Conservation (phyloP, 2,113 vertebrate species). For the Triplophysa rosa region DNA sequence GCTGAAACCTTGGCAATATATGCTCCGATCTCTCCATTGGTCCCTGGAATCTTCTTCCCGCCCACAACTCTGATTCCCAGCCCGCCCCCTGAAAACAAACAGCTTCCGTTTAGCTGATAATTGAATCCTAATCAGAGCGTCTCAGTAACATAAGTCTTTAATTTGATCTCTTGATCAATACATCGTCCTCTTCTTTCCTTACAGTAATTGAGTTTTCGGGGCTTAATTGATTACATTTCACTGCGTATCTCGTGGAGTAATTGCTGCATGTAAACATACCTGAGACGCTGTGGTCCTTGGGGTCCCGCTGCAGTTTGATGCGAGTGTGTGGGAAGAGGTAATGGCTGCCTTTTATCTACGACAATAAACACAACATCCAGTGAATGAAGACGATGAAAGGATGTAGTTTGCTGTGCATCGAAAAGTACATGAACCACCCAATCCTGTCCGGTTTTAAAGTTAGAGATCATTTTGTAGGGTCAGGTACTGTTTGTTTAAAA, state of each 20-base stretch:
- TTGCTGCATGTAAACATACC: constrained; percentile 27
- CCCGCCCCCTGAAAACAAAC: constrained; percentile 81
- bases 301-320: constrained; percentile 87
- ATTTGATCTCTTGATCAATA: constrained; percentile 14
- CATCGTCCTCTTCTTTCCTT: not conserved
- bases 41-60: constrained; percentile 94
- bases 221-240: not conserved
- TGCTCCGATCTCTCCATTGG: constrained; percentile 88
- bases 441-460: too few species aligned
- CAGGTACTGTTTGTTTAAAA: too few species aligned
- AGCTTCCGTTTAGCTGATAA: constrained; percentile 1
- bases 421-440: too few species aligned
- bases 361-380: constrained; percentile 32
- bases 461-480: too few species aligned
- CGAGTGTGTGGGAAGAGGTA: constrained; percentile 89
- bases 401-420: not conserved
- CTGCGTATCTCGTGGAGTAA: not conserved
- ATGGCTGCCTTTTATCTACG: constrained; percentile 85
- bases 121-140: not conserved
- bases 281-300: constrained; percentile 78
- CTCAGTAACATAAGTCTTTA: not conserved
- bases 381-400: not conserved
- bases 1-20: constrained; percentile 92
- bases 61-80: constrained; percentile 93
- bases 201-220: not conserved